Base-by-base conservation (phyloP, 2,113 vertebrate genomes). In the Tupaia tana region DNA sequence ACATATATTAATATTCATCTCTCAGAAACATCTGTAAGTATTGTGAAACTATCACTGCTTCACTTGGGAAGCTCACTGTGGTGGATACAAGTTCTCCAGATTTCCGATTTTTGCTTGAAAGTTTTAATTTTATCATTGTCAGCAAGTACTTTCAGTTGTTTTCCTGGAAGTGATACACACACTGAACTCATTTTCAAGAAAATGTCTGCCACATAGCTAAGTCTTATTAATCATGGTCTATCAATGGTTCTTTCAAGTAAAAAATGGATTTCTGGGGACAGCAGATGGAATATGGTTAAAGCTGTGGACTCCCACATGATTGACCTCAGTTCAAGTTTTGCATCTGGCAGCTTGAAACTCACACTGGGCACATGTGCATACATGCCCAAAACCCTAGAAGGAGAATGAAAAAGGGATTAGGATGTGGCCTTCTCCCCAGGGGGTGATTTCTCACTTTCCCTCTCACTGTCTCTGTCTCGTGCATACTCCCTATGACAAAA, bases 191-290 rank as follows among this genome's bases (percentile, higher is more conserved):
- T 70, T 58, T 80, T 58, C 29, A 91, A 71, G 82, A 79, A 83
- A 90, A 59, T 80, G n/a, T 54, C 73, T 96, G 29, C 61, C 19
- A 88, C 24, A 77, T 85, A 86, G 8, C 71, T 20, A 85, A 79
- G n/a, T 84, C 25, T 80, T 20, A 86, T 69, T 92, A 71, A 78
- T 74, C 64, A 74, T 56, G 66, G 6, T 71, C 88, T 67, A 3
- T 83, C 10, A 87, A 1, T 73, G 34, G 14, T 85, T 86, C 63
- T 89, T 89, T 86, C 18, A 90, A 71, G 63, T 89, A 20, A 58
- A 70, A 87, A 84, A 59, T 88, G n/a, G 19, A 43, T 43, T 43
- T 43, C 43, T 43, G 43, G 43, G 43, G 43, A 43, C 43, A 43
- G 43, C 43, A 43, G 43, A 6, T 43, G 43, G 43, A 43, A 43